A percentile compares a stretch with the other conserved stretches of the same genome.
Evolutionary conservation across 2,113 vertebrate genomes (phyloP).

Genomic region (Vimba vimba): DNA sequence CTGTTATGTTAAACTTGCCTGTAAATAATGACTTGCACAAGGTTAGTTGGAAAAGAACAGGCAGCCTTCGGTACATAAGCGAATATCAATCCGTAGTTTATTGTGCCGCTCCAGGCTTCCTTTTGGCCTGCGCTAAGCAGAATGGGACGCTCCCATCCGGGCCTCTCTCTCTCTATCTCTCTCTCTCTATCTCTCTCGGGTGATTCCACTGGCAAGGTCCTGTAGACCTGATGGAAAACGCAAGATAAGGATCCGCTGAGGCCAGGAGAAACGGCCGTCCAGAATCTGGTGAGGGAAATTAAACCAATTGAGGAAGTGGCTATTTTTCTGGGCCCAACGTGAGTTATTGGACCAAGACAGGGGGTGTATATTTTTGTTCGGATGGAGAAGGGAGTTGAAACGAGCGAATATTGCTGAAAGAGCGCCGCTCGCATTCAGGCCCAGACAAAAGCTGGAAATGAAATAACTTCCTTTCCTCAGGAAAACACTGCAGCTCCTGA

Average conservation of each 20-base stretch:
- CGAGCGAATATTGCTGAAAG: conserved; percentile 97
- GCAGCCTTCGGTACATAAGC: not conserved
- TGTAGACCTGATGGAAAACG: conserved; percentile 85
- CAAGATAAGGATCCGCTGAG: conserved; percentile 86
- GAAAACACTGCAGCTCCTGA: conserved; percentile 87
- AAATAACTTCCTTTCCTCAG: conserved; percentile 95
- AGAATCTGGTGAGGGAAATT: conserved; percentile 86
- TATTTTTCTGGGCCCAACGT: conserved; percentile 93
- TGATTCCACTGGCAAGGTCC: conserved; percentile 56
- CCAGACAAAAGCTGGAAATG: conserved; percentile 99
- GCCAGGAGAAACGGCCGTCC: conserved; percentile 86
- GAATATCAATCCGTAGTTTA: conserved; percentile 33
- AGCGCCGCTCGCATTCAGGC: conserved; percentile 94
- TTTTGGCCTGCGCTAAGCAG: conserved; percentile 39
- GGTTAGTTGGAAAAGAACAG: conserved; percentile 1
- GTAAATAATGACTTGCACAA: not conserved
- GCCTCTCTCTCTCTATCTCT: not conserved
- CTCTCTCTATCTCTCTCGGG: not conserved
- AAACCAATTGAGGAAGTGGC: conserved; percentile 99
- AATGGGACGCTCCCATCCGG: conserved; percentile 55
- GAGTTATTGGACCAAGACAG: conserved; percentile 87
- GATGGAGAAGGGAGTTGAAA: conserved; percentile 89
- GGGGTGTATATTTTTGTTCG: conserved; percentile 98
- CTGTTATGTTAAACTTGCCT: not conserved
- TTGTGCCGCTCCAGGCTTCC: conserved; percentile 24